phyloP scores from a whole-genome alignment of 1,140 invertebrate genomes.

The Tachypleus tridentatus region DNA sequence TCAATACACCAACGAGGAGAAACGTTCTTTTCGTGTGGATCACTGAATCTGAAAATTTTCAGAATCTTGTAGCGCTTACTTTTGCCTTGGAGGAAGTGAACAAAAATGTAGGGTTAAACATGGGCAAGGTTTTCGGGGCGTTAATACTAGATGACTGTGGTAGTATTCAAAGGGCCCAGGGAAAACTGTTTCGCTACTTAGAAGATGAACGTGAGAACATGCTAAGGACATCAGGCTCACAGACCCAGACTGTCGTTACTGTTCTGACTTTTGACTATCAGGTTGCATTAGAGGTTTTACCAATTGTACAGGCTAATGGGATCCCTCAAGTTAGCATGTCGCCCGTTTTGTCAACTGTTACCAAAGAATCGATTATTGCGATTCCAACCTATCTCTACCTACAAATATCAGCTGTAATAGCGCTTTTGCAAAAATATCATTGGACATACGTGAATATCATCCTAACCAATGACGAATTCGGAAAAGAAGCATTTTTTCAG shows the following conservation, averaged over 20 bases:
- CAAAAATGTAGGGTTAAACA: slow-evolving; percentile 21
- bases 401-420: slow-evolving; percentile 13
- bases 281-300: slow-evolving; percentile 9
- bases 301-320: slow-evolving; percentile 11
- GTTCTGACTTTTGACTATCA: slow-evolving; percentile 15
- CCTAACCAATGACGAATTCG: slow-evolving; percentile 15
- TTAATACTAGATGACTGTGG: slow-evolving; percentile 30
- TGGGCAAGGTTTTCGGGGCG: slow-evolving; percentile 25
- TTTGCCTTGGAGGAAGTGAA: slow-evolving; percentile 27
- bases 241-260: slow-evolving; percentile 12
- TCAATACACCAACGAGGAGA: slow-evolving; percentile 25
- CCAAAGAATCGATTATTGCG: too few relatives aligned
- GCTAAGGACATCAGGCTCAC: background rate
- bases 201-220: slow-evolving; percentile 23
- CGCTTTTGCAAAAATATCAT: slow-evolving; percentile 11
- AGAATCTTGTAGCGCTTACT: slow-evolving; percentile 25
- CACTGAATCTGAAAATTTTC: slow-evolving; percentile 22
- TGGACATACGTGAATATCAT: slow-evolving; percentile 19
- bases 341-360: background rate
- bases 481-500: slow-evolving; percentile 4
- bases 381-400: slow-evolving; percentile 6
- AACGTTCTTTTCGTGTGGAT: slow-evolving; percentile 26
- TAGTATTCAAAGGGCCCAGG: slow-evolving; percentile 24
- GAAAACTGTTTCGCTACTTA: slow-evolving; percentile 30
- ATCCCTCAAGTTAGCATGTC: slow-evolving; percentile 13